phyloP scores from a whole-genome alignment of 1,140 invertebrate genomes.

The Lutraria rhynchaena region DNA sequence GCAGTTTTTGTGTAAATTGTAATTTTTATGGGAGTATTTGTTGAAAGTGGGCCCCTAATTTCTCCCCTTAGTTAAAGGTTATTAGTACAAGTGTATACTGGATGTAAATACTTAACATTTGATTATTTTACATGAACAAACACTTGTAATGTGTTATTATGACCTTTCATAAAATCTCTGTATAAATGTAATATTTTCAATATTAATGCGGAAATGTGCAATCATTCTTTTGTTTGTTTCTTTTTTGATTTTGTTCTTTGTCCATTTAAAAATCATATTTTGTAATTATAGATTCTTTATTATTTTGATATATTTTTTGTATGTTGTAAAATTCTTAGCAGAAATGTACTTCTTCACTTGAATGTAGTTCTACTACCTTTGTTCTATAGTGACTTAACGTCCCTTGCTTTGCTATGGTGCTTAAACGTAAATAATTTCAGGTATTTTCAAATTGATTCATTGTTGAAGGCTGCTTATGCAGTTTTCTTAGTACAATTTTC shows the following conservation, averaged over 20 bases:
- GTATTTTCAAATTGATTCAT: no score
- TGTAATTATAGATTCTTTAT: constrained; percentile 22
- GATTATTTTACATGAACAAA: not conserved
- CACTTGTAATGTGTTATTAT: no score
- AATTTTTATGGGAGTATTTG: not conserved
- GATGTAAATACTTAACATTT: not conserved
- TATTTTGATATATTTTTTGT: constrained; percentile 48
- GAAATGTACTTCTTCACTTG: no score
- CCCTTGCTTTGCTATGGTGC: no score
- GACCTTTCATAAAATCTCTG: not conserved
- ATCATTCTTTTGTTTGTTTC: constrained; percentile 35
- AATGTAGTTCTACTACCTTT: no score
- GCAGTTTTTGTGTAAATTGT: no score
- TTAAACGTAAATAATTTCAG: no score
- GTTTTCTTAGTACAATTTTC: no score
- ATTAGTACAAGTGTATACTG: not conserved
- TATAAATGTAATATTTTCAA: not conserved
- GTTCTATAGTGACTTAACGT: no score
- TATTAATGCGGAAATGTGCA: constrained; percentile 51
- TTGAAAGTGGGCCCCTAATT: not conserved
- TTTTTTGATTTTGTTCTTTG: constrained; percentile 41
- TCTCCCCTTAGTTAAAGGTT: not conserved
- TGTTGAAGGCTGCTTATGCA: no score
- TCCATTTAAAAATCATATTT: constrained; percentile 31
- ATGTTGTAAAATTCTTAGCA: constrained; percentile 28